These are phyloP conservation scores for Nothobranchius furzeri DNA, from an alignment of 2,113 vertebrate genomes.

Conservation along the genomic window DNA sequence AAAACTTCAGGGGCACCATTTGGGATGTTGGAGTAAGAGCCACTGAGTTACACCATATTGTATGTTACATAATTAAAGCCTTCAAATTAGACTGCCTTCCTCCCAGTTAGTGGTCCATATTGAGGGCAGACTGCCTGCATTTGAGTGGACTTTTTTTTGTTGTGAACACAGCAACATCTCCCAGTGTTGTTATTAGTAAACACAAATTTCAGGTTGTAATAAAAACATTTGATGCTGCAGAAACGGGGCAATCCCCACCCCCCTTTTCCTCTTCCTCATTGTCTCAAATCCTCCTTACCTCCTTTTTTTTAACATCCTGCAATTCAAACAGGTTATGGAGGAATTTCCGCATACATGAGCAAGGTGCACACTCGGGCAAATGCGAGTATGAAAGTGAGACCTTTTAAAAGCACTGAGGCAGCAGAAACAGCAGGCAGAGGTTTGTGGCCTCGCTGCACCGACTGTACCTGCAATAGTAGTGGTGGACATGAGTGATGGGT, in stretches of 20 bases:
- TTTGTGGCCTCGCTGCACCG: slow-evolving; percentile 63
- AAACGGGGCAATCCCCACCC: slow-evolving; percentile 1
- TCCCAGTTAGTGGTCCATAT: slow-evolving; percentile 1
- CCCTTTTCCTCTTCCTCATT: slow-evolving; percentile 26
- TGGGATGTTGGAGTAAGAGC: slow-evolving; percentile 39
- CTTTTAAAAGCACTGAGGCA: slow-evolving; percentile 69
- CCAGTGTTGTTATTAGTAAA: not conserved
- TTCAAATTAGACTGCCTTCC: slow-evolving; percentile 53
- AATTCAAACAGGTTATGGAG: slow-evolving; percentile 48
- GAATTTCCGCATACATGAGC: slow-evolving; percentile 36
- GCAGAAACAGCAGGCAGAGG: slow-evolving; percentile 64
- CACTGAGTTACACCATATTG: slow-evolving; percentile 47
- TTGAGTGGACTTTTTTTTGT: slow-evolving; percentile 8
- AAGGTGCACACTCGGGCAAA: slow-evolving; percentile 27
- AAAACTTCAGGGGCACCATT: slow-evolving; percentile 47
- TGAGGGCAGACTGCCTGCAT: slow-evolving; percentile 16
- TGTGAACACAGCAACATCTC: not conserved
- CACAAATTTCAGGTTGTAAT: not conserved
- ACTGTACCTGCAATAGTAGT: slow-evolving; percentile 57
- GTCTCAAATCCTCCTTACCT: slow-evolving; percentile 20
- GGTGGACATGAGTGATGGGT: slow-evolving; percentile 43
- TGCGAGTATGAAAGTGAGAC: slow-evolving; percentile 1
- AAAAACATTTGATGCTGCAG: not conserved
- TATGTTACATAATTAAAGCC: slow-evolving; percentile 55
- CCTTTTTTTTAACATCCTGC: slow-evolving; percentile 44